Conservation (phyloP, 2,113 vertebrate genomes). For the Anguilla rostrata region DNA sequence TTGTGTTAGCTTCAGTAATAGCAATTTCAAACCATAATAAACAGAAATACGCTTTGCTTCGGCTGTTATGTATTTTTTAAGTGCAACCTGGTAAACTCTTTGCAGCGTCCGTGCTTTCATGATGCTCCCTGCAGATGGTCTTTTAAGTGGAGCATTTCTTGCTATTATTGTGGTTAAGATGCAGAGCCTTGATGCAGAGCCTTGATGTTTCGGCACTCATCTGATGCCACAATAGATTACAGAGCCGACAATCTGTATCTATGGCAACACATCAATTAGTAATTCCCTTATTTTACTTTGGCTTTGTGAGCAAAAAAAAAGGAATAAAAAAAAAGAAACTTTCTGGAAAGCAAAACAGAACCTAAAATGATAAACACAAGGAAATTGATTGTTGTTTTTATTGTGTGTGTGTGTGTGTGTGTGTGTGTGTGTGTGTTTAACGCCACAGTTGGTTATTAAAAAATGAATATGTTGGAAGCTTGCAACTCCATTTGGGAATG, state of each 20-base stretch:
- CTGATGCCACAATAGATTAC: conserved; percentile 24
- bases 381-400: background rate
- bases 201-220: conserved; percentile 1
- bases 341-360: no score
- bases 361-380: conserved; percentile 1
- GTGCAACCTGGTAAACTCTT: background rate
- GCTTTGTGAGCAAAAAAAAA: conserved; percentile 9
- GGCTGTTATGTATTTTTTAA: background rate
- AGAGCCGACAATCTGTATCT: conserved; percentile 22
- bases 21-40: background rate
- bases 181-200: background rate
- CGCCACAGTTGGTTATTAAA: background rate
- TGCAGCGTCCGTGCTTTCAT: background rate
- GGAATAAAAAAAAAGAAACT: conserved; percentile 17
- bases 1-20: background rate
- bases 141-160: background rate
- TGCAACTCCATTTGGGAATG: background rate
- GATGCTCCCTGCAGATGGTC: background rate
- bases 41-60: background rate
- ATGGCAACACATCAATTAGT: conserved; percentile 44
- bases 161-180: background rate
- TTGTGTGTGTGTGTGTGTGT: background rate
- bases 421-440: no score
- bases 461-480: background rate
- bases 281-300: background rate